A percentile compares a stretch with the other conserved stretches of the same genome.
phyloP scores from a whole-genome alignment of 2,888 invertebrate genomes.

The Sinodicranocentrus sp. region DNA sequence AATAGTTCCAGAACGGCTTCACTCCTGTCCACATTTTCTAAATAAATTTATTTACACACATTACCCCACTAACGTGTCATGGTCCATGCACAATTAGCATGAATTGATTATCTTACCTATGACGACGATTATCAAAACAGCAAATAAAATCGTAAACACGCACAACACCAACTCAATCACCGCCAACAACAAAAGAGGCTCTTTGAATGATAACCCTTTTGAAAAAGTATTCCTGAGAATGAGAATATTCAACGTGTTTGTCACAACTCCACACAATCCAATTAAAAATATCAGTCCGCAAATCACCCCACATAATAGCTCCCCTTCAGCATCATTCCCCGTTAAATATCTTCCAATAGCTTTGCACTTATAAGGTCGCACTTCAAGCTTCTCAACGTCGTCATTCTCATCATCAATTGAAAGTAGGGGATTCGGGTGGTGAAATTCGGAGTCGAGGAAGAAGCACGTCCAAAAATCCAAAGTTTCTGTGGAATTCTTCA shows the following conservation, averaged over 20 bases:
- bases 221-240: background rate
- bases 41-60: background rate
- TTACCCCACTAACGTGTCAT: background rate
- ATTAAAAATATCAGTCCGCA: background rate
- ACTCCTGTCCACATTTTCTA: background rate
- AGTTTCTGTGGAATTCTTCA: background rate
- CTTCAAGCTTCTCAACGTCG: background rate
- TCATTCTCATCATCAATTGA: background rate
- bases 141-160: background rate
- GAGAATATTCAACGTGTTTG: background rate
- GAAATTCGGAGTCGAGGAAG: constrained; percentile 12
- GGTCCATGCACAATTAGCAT: background rate
- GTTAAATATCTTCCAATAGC: background rate
- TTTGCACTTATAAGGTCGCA: background rate
- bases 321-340: background rate
- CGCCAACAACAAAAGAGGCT: background rate
- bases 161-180: background rate
- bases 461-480: constrained; percentile 47
- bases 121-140: background rate
- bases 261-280: background rate
- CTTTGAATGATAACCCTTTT: background rate
- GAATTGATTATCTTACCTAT: too few relatives aligned
- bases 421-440: background rate
- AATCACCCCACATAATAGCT: background rate
- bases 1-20: background rate